Base-by-base conservation (phyloP, 2,888 invertebrate species). In the Omphaloscelis lunosa region DNA sequence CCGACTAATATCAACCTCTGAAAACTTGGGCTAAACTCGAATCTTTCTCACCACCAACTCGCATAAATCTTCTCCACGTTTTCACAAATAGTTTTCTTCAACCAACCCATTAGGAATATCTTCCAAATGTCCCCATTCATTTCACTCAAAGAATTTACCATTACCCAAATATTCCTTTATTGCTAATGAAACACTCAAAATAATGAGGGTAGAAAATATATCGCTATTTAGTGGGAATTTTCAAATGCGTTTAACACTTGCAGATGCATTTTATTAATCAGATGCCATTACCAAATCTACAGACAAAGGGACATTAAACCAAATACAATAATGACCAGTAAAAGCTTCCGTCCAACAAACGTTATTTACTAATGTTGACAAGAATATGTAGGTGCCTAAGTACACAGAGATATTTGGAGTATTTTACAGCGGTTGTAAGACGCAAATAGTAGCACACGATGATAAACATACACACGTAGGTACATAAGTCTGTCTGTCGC, bases 161-260 rank as follows among this genome's bases (percentile, higher is more conserved):
- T 87, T 87, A 87, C 69, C 51, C 39, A 85, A 78, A 29, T 80
- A 87, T 84, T 79, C 74, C 62, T 83, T 78, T 59, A 80, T 61
- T 80, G 34, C 69, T 71, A 80, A 80, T 82, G 66, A 76, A 81
- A 73, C 77, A 66, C 65, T 70, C 59, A 58, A 61, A 53, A 70
- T 66, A 61, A 74, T 72, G 53, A 63, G 39, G 34, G 20, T 1
- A 63, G 29, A 41, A 59, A 75, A 74, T 72, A 15, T 53, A 77
- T 72, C 23, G 39, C 53, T 27, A 45, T 63, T 70, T 39, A 41
- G n/a, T 53, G 7, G 11, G 51, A 61, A 59, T 61, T 74, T 71
- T 27, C 6, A 66, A 82, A 59, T n/a, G 20, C 58, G n/a, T 58
- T 56, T 71, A 41, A 63, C 51, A 68, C 41, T 48, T 61, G 20